Evolutionary conservation across 2,888 invertebrate species (phyloP), one percentile per base, ranked within the genome.

Genomic region (Quadroppia sp.): DNA sequence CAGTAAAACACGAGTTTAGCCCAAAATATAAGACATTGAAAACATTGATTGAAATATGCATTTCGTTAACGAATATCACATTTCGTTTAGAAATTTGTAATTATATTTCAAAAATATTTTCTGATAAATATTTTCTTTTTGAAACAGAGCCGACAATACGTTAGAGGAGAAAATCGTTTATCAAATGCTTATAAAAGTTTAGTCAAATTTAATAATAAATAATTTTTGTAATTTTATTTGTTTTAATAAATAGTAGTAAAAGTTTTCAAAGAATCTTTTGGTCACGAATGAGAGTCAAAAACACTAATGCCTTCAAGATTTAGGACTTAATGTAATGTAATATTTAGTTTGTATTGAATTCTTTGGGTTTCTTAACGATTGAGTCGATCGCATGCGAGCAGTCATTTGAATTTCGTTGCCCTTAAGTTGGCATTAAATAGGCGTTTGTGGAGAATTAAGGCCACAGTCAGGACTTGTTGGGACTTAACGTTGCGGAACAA

Each of bases 401-500:
- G 20, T 11, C 3, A 13, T 61, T 64, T 64, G 36, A 36, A n/a
- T 32, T 20, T 40, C 23, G 15, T 59, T 3, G 32, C 4, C 2
- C 32, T 32, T 23, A 20, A 40, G 36, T 64, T 64, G 61, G 61
- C 36, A 64, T 64, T 64, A 64, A 59, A 64, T 64, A 64, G 61
- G 61, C 61, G 61, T 64, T 36, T 20, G 40, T 56, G 9, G 17
- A 69, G 13, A 69, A 69, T 69, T 69, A 69, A 69, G 69, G 42
- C 40, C 23, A 69, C 6, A 36, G 61, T 64, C 30, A 36, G 61
- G 64, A 64, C 36, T 61, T 36, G 28, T 15, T 17, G 15, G 64
- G 36, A 40, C 36, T 64, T 40, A 64, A 40, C 40, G 64, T 64
- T 64, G 64, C 64, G 64, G 64, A 64, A 64, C 64, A 20, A 64